Conservation (phyloP, 2,113 vertebrate genomes). For the Erythrocercus mccallii region DNA sequence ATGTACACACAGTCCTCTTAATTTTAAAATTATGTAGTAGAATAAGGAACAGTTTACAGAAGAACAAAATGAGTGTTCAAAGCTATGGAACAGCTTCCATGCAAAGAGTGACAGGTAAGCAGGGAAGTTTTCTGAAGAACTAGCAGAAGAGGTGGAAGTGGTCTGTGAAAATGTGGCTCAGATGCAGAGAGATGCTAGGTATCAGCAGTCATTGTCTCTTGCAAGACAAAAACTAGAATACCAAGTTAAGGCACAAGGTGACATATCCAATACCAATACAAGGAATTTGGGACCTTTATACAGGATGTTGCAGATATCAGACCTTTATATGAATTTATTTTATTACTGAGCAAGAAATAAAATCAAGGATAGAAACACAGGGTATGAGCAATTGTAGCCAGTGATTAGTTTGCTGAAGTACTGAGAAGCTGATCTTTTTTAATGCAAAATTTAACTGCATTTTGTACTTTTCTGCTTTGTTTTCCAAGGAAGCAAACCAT, state of each 20-base stretch:
- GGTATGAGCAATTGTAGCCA: neutral
- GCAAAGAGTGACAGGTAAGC: neutral
- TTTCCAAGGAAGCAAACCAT: neutral
- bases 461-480: neutral
- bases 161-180: neutral
- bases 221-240: neutral
- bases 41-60: neutral
- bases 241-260: neutral
- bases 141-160: neutral
- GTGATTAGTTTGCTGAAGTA: neutral
- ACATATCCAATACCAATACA: neutral
- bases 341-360: neutral
- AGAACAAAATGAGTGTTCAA: neutral
- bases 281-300: neutral
- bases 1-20: neutral
- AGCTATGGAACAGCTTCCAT: neutral
- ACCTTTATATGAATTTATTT: neutral
- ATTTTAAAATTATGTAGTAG: neutral
- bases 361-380: neutral
- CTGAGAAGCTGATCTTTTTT: neutral
- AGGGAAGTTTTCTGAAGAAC: neutral
- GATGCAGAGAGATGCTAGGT: accelerated
- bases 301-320: neutral
- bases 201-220: neutral
- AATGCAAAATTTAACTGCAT: neutral